A percentile compares a stretch with the other conserved stretches of the same genome.
Evolutionary conservation across 1,140 invertebrate species (phyloP).

Genomic region (Mercenaria mercenaria): DNA sequence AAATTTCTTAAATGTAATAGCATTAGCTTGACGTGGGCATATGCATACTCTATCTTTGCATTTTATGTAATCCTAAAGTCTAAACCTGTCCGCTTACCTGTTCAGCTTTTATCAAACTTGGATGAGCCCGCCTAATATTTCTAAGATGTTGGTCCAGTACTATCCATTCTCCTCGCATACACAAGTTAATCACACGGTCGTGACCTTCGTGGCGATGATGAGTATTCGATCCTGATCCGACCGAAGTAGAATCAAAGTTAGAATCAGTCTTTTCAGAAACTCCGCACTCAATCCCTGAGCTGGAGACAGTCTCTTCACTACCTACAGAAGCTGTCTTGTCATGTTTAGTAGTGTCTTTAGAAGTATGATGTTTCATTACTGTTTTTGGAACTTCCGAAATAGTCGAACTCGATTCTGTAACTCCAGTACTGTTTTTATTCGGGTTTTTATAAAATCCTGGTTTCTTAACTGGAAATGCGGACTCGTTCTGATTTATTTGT

Average conservation of each 20-base stretch:
- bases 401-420: not conserved
- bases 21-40: no score
- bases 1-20: no score
- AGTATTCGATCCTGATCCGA: conserved; percentile 37
- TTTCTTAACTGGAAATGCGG: not conserved
- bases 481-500: not conserved
- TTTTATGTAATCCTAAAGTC: no score
- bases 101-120: conserved; percentile 41
- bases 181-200: conserved; percentile 41
- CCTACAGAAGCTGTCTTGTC: not conserved
- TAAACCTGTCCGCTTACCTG: no score
- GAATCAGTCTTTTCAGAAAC: conserved; percentile 40
- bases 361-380: not conserved
- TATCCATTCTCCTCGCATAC: conserved; percentile 58
- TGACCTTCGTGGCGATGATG: not conserved
- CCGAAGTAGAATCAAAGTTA: conserved; percentile 16
- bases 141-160: conserved; percentile 55
- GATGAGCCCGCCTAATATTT: conserved; percentile 41
- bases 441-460: conserved; percentile 28
- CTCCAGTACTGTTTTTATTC: not conserved
- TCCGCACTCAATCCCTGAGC: not conserved
- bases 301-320: not conserved
- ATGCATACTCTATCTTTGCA: no score
- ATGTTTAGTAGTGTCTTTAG: not conserved
- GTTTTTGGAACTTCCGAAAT: not conserved